A percentile compares a stretch with the other conserved stretches of the same genome.
Conservation (phyloP, 2,888 invertebrate genomes). For the Cyclophora albipunctata region DNA sequence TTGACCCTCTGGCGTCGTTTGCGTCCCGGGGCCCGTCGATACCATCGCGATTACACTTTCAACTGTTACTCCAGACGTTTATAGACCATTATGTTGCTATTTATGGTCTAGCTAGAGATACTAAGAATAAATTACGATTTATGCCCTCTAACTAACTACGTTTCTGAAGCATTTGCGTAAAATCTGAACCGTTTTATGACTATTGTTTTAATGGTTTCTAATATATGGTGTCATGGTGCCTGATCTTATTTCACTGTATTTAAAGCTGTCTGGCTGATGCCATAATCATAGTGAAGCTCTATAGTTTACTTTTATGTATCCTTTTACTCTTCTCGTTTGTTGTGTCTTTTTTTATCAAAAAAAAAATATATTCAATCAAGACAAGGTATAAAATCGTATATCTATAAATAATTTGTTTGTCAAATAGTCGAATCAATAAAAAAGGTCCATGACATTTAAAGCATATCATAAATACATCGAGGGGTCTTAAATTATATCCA, state of each 20-base stretch:
- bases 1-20: slow-evolving; percentile 31
- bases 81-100: slow-evolving; percentile 47
- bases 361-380: too few species aligned
- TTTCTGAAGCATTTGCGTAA: not conserved
- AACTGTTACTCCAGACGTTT: slow-evolving; percentile 41
- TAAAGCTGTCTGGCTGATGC: too few species aligned
- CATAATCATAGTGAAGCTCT: too few species aligned
- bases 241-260: too few species aligned
- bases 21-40: slow-evolving; percentile 22
- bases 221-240: too few species aligned
- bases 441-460: slow-evolving; percentile 24
- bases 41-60: slow-evolving; percentile 42
- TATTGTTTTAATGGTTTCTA: too few species aligned
- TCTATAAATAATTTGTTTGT: too few species aligned
- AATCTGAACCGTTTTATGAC: not conserved
- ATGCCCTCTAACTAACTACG: slow-evolving; percentile 2
- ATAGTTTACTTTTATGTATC: too few species aligned
- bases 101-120: slow-evolving; percentile 33
- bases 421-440: too few species aligned
- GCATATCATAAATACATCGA: slow-evolving; percentile 15
- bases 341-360: too few species aligned
- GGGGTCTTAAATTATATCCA: slow-evolving; percentile 30
- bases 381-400: too few species aligned
- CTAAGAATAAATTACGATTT: slow-evolving; percentile 27
- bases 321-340: too few species aligned